Conservation (phyloP, 2,113 vertebrate species). For the Grammomys dolichurus region DNA sequence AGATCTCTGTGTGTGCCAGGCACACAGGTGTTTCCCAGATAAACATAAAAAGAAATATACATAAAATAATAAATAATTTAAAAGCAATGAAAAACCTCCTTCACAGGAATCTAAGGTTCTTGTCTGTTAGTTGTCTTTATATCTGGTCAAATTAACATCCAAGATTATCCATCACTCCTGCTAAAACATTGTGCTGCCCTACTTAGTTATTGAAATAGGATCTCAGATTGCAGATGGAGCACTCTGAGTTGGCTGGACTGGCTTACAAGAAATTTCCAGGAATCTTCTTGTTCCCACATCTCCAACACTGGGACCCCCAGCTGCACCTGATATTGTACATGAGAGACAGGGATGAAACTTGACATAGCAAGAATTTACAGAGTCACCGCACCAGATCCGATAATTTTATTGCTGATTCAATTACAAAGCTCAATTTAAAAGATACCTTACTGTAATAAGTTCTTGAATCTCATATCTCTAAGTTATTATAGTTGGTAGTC, state of each 20-base stretch:
- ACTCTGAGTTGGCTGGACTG: background rate
- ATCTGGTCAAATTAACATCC: background rate
- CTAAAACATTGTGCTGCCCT: too few species aligned
- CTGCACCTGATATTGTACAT: too few species aligned
- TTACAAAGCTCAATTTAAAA: slow-evolving; percentile 46
- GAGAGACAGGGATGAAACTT: background rate
- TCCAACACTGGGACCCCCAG: background rate
- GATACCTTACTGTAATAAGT: background rate
- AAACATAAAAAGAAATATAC: background rate
- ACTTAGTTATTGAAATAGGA: background rate
- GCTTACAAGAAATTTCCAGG: too few species aligned
- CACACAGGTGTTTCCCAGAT: background rate
- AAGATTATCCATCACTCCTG: background rate
- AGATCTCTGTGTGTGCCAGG: background rate
- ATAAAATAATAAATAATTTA: background rate
- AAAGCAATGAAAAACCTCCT: background rate
- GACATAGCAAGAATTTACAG: background rate
- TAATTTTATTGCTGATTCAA: slow-evolving; percentile 29
- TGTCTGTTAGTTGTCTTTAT: too few species aligned
- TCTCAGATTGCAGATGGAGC: background rate
- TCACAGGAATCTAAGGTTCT: background rate
- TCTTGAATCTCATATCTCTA: background rate
- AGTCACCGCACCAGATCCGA: background rate
- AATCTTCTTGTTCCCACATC: too few species aligned
- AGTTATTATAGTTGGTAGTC: slow-evolving; percentile 58